Conservation (phyloP, 2,888 invertebrate genomes). For the Phengaris arion region DNA sequence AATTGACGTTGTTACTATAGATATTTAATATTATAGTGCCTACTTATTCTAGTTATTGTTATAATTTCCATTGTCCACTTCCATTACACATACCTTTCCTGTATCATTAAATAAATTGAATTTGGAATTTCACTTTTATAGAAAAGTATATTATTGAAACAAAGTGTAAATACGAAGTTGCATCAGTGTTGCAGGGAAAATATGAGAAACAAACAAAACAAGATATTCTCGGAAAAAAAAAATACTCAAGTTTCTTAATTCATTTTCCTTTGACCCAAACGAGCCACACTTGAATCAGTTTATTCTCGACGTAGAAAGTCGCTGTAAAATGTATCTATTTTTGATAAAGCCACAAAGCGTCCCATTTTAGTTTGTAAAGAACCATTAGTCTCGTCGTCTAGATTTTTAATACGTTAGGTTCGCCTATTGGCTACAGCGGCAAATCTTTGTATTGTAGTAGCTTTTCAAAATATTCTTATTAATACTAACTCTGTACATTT, state of each 20-base stretch:
- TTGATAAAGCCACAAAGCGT: slow-evolving; percentile 19
- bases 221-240: not conserved
- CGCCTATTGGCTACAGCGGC: not conserved
- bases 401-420: not conserved
- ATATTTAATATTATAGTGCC: not conserved
- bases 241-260: slow-evolving; percentile 7
- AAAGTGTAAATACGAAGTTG: not conserved
- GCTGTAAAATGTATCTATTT: slow-evolving; percentile 9
- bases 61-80: not conserved
- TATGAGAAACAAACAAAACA: not conserved
- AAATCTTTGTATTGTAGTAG: not conserved
- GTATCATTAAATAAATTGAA: not conserved
- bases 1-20: not conserved
- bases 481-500: not conserved
- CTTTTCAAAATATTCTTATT: not conserved
- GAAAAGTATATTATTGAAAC: not conserved
- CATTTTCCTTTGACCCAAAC: slow-evolving; percentile 12
- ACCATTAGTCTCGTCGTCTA: not conserved
- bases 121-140: not conserved
- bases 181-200: not conserved
- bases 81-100: not conserved
- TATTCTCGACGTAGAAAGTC: slow-evolving; percentile 9
- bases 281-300: slow-evolving; percentile 1
- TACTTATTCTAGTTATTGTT: not conserved
- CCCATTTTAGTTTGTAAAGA: not conserved